Evolutionary conservation across 2,797 vertebrate species (phyloP).

Genomic region (Falco peregrinus): DNA sequence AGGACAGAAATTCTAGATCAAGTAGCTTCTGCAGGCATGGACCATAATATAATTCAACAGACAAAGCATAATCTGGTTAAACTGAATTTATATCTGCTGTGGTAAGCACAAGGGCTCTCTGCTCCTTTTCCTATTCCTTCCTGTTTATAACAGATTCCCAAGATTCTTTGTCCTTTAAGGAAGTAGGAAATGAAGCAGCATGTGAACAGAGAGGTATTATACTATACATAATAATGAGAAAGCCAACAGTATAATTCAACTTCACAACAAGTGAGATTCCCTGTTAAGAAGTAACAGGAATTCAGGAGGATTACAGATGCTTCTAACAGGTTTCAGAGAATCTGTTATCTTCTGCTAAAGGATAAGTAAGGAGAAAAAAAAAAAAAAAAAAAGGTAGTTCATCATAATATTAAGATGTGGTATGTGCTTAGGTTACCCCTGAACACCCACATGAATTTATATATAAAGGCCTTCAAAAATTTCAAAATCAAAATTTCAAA

Average conservation of each 20-base stretch:
- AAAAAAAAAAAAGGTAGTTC: not conserved
- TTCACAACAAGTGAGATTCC: not conserved
- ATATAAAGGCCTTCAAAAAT: not conserved
- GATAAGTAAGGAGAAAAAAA: not conserved
- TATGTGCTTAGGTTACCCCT: not conserved
- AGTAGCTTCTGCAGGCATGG: not conserved
- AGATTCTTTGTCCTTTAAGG: not conserved
- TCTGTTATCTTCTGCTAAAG: not conserved
- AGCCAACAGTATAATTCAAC: not conserved
- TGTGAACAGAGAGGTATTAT: not conserved
- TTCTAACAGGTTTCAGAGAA: not conserved
- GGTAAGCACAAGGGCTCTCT: not conserved
- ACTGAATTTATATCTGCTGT: not conserved
- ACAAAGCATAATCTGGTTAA: not conserved
- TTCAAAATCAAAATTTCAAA: not conserved
- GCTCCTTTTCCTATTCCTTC: not conserved
- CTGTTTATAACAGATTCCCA: not conserved
- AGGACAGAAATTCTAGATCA: not conserved
- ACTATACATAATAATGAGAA: not conserved
- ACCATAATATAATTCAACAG: not conserved
- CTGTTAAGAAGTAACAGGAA: not conserved
- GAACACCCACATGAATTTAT: not conserved
- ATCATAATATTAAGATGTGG: not conserved
- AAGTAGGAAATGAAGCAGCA: conserved; percentile 21
- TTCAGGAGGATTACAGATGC: not conserved